phyloP scores from a whole-genome alignment of 1,140 invertebrate genomes.

The Ganaspis sp. region DNA sequence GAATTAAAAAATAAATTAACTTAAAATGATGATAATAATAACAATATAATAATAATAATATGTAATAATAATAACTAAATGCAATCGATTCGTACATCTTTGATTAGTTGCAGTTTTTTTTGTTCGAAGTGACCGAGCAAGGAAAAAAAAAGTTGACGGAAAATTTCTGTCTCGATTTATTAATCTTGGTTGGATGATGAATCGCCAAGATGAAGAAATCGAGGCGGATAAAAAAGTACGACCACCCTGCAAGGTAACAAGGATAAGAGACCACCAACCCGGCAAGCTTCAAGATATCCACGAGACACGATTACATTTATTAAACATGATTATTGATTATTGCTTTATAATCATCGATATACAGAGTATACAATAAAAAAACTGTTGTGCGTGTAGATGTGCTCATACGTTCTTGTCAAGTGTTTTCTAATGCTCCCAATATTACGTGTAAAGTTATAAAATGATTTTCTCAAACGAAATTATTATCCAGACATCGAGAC shows the following conservation, averaged over 20 bases:
- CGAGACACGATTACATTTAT: conserved; percentile 76
- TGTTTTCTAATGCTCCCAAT: conserved; percentile 48
- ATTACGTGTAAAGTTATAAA: conserved; percentile 41
- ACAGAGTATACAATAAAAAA: conserved; percentile 55
- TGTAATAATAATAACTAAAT: too few species aligned
- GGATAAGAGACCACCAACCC: conserved; percentile 75
- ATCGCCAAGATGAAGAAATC: neutral
- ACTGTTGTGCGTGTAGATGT: conserved; percentile 52
- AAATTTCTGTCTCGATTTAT: neutral
- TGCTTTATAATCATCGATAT: conserved; percentile 68
- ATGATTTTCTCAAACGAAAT: conserved; percentile 32
- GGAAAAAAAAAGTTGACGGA: too few species aligned
- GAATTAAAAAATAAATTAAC: too few species aligned
- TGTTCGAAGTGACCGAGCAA: neutral
- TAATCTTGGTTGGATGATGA: neutral
- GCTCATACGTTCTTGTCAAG: conserved; percentile 50
- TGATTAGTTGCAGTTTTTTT: too few species aligned
- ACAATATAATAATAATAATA: too few species aligned
- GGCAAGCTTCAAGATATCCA: conserved; percentile 75
- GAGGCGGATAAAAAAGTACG: conserved; percentile 66
- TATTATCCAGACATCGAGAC: conserved; percentile 44
- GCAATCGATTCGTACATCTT: too few species aligned
- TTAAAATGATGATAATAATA: too few species aligned
- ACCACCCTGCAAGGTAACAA: conserved; percentile 71
- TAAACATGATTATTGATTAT: conserved; percentile 76